Conservation (phyloP, 2,888 invertebrate genomes). For the Aphodius sticticus region DNA sequence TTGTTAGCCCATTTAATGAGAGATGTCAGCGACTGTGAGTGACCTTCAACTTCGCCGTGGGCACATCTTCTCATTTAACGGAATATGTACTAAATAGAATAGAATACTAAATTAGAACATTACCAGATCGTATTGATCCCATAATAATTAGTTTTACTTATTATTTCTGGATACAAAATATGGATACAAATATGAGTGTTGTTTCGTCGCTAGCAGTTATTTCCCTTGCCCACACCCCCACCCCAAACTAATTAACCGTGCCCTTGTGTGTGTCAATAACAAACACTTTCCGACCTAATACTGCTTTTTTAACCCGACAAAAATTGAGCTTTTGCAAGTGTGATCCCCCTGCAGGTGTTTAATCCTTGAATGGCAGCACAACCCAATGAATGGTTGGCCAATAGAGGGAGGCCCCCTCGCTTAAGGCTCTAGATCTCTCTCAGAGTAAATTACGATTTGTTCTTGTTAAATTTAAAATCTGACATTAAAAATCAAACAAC, state of each 20-base stretch:
- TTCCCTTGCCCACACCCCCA: neutral
- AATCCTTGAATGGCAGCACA: neutral
- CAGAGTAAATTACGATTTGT: too few species aligned
- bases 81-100: too few species aligned
- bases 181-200: neutral
- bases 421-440: too few species aligned
- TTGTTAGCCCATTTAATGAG: too few species aligned
- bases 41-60: too few species aligned
- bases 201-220: neutral
- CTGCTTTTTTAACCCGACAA: neutral
- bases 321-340: neutral
- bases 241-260: neutral
- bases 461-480: too few species aligned
- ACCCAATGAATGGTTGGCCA: neutral
- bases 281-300: neutral
- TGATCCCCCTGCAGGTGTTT: neutral
- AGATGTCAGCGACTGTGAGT: too few species aligned
- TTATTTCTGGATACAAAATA: neutral
- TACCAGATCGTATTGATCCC: too few species aligned
- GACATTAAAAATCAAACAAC: too few species aligned
- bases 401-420: too few species aligned
- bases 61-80: too few species aligned
- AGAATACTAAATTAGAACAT: too few species aligned
- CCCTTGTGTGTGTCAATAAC: neutral
- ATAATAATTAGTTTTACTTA: neutral